phyloP scores from a whole-genome alignment of 2,113 vertebrate species.

The Antechinus stuartii region DNA sequence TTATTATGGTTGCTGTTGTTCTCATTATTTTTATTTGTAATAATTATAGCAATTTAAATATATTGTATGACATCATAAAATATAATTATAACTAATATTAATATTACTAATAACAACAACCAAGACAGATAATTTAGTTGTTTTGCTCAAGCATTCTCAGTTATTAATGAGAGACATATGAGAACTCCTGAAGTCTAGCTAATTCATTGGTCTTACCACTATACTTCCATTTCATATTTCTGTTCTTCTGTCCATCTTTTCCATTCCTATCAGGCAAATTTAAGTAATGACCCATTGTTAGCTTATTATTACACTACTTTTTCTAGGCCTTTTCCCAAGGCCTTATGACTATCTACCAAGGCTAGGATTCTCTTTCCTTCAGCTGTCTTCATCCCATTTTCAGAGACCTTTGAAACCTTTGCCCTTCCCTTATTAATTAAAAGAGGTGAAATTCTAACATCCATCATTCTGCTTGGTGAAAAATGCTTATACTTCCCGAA shows the following conservation, averaged over 20 bases:
- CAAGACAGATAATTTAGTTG: not conserved
- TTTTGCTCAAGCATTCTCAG: not conserved
- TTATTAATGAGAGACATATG: not conserved
- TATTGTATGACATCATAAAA: not conserved
- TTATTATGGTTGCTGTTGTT: not conserved
- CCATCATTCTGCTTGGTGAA: not conserved
- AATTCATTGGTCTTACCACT: conserved; percentile 19
- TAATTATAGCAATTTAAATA: not conserved
- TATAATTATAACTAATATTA: not conserved
- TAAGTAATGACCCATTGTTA: not conserved
- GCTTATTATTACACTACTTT: not conserved
- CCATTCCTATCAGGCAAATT: conserved; percentile 10
- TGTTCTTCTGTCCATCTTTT: not conserved
- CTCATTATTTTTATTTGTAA: not conserved
- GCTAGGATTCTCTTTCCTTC: conserved; percentile 10
- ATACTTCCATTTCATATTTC: not conserved
- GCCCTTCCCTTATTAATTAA: not conserved
- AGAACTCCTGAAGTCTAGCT: not conserved
- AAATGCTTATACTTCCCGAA: not conserved
- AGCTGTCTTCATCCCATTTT: not conserved
- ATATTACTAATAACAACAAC: not conserved
- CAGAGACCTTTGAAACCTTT: conserved; percentile 4
- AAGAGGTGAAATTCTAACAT: conserved; percentile 15
- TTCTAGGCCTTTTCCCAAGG: not conserved
- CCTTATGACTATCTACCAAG: not conserved